A percentile compares a stretch with the other conserved stretches of the same genome.
These are phyloP conservation scores for Drosophila truncata DNA, from an alignment of 1,140 invertebrate genomes.

Conservation along the genomic window DNA sequence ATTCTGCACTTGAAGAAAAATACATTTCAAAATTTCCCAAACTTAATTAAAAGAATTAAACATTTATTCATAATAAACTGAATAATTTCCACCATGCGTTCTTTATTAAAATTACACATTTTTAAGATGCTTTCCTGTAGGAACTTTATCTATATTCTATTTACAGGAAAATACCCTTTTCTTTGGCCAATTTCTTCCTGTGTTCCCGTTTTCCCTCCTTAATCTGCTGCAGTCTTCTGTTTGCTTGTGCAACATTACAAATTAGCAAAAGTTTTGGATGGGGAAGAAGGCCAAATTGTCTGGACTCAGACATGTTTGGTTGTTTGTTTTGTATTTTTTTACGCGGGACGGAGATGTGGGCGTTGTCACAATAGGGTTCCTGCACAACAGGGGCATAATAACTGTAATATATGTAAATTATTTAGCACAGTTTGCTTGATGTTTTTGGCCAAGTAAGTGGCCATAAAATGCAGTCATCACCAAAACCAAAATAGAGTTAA, in stretches of 20 bases:
- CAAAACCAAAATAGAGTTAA: not conserved
- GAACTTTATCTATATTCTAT: not conserved
- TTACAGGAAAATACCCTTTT: not conserved
- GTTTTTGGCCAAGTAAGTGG: conserved; percentile 43
- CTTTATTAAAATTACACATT: not conserved
- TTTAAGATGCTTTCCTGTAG: not conserved
- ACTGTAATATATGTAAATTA: conserved; percentile 40
- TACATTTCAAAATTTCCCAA: not conserved
- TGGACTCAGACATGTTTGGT: conserved; percentile 15
- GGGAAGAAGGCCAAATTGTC: conserved; percentile 40
- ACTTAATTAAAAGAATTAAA: not conserved
- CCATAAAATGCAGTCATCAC: conserved; percentile 43
- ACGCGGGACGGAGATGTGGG: not conserved
- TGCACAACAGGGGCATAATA: conserved; percentile 30
- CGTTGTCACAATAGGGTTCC: conserved; percentile 13
- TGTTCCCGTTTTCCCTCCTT: not conserved
- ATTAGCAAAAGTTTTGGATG: conserved; percentile 47
- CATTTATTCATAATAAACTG: not conserved
- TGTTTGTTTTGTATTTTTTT: not conserved
- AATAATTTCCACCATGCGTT: not conserved
- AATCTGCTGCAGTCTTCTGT: conserved; percentile 20
- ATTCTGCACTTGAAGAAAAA: not conserved
- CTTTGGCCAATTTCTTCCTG: not conserved
- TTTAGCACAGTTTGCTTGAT: conserved; percentile 31
- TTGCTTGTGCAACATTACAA: conserved; percentile 39